Base-by-base conservation (phyloP, 1,140 invertebrate genomes). In the Trichonephila clavata region DNA sequence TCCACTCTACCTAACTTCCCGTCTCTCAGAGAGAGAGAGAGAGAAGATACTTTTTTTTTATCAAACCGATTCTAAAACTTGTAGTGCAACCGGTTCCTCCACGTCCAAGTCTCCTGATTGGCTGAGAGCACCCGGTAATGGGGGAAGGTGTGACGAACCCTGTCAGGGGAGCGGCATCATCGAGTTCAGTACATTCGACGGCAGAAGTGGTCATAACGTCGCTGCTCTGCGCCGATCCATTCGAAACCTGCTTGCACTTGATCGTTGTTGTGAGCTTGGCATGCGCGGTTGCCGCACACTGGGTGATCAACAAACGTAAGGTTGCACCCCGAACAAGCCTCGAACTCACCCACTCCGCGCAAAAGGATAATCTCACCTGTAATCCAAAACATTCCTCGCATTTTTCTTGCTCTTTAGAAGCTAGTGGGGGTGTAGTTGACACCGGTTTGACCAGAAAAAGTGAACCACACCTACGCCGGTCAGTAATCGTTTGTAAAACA, bases 121-220 rank as follows among this genome's bases (percentile, higher is more conserved):
- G 92, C 59, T 43, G 92, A 81, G 61, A 27, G 83, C 83, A 84
- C 83, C 92, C 84, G 92, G 92, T 93, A 81, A 93, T 93, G 92
- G 92, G 92, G 92, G 68, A 93, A 93, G 92, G 92, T 93, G 92
- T 93, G 92, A 93, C 92, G 92, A 93, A 93, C 92, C 84, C 84
- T 77, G 77, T 84, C 80, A 65, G 81, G 90, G 90, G 90, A 84
- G 81, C 91, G 81, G 81, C 91, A 92, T 60, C 71, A 90, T 77
- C 81, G 39, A 86, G 91, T 86, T 92, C 91, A 86, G 18, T 59
- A 86, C 77, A 86, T 83, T 83, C 77, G 43, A 24, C 92, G 27
- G 84, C 61, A 21, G 84, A 87, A 50, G 65, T 61, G 80, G 83
- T 60, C 18, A 86, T 39, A 61, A 60, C 63, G 50, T 88, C 84